phyloP scores from a whole-genome alignment of 2,797 vertebrate species.

The Lateolabrax maculatus region DNA sequence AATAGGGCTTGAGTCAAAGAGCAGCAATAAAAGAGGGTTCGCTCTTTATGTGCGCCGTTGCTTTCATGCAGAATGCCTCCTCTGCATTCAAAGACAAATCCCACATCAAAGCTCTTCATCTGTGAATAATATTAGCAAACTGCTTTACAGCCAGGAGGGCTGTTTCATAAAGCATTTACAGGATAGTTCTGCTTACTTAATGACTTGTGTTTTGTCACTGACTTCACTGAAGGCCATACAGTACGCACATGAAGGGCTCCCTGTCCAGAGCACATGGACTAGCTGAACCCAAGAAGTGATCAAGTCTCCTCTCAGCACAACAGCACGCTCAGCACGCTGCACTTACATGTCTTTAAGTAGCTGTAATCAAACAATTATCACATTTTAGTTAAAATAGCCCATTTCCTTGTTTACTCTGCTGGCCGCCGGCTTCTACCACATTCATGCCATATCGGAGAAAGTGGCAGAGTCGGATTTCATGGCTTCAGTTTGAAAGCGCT shows the following conservation, averaged over 20 bases:
- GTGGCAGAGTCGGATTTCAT: not conserved
- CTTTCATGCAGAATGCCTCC: constrained; percentile 26
- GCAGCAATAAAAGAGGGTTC: constrained; percentile 15
- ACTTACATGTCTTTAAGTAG: constrained; percentile 16
- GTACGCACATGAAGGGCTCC: not conserved
- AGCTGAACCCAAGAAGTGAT: constrained; percentile 6
- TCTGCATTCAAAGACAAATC: constrained; percentile 39
- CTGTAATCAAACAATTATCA: constrained; percentile 47
- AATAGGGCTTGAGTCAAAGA: constrained; percentile 4
- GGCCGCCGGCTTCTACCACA: constrained; percentile 2
- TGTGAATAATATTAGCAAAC: constrained; percentile 48
- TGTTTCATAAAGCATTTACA: constrained; percentile 47
- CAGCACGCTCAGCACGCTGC: not conserved
- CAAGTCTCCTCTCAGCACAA: constrained; percentile 8
- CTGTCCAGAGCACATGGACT: not conserved
- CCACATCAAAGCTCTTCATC: constrained; percentile 57
- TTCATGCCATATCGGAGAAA: not conserved
- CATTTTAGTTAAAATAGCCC: constrained; percentile 36
- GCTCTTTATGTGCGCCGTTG: not conserved
- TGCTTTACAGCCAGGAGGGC: constrained; percentile 24
- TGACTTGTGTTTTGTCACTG: constrained; percentile 38
- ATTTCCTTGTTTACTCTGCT: constrained; percentile 48
- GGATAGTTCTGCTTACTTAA: constrained; percentile 45
- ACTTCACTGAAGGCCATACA: not conserved
- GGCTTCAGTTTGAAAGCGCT: not conserved